Conservation (phyloP, 1,140 invertebrate species). For the Phymorhynchus buccinoides region DNA sequence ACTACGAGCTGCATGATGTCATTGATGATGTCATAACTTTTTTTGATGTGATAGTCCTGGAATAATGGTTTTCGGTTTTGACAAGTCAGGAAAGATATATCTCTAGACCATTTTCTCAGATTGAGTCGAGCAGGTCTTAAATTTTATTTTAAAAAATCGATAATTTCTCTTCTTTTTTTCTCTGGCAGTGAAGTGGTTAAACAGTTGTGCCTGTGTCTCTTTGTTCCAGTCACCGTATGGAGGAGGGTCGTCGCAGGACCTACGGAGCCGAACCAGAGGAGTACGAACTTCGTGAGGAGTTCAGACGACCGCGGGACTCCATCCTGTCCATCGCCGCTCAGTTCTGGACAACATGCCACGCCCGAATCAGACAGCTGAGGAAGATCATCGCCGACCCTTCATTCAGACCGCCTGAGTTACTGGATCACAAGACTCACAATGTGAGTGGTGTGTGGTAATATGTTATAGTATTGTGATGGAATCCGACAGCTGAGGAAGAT, state of each 20-base stretch:
- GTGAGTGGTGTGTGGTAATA: slow-evolving; percentile 77
- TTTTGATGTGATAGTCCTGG: too few relatives aligned
- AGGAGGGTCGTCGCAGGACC: slow-evolving; percentile 64
- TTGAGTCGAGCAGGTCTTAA: too few relatives aligned
- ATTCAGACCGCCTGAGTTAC: slow-evolving; percentile 87
- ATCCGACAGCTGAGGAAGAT: too few relatives aligned
- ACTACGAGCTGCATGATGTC: too few relatives aligned
- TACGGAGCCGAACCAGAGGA: slow-evolving; percentile 66
- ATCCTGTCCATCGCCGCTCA: slow-evolving; percentile 92
- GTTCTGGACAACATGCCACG: slow-evolving; percentile 87
- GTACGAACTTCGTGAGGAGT: slow-evolving; percentile 78
- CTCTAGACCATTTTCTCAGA: too few relatives aligned
- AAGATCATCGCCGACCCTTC: slow-evolving; percentile 81
- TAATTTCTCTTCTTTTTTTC: too few relatives aligned
- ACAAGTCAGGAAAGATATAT: too few relatives aligned
- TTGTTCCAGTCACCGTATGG: slow-evolving; percentile 62
- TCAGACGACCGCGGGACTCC: slow-evolving; percentile 91
- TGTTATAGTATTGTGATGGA: too few relatives aligned
- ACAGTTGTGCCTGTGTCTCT: slow-evolving; percentile 26
- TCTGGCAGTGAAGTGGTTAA: too few relatives aligned
- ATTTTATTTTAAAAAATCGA: too few relatives aligned
- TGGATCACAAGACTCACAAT: slow-evolving; percentile 96
- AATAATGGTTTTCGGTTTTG: too few relatives aligned
- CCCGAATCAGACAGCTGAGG: slow-evolving; percentile 87
- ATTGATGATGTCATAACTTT: too few relatives aligned